Percentiles rank a stretch among this genome's conserved stretches.
Evolutionary conservation across 2,797 vertebrate species (phyloP).

Genomic region (Rhabdophis nuchalis): DNA sequence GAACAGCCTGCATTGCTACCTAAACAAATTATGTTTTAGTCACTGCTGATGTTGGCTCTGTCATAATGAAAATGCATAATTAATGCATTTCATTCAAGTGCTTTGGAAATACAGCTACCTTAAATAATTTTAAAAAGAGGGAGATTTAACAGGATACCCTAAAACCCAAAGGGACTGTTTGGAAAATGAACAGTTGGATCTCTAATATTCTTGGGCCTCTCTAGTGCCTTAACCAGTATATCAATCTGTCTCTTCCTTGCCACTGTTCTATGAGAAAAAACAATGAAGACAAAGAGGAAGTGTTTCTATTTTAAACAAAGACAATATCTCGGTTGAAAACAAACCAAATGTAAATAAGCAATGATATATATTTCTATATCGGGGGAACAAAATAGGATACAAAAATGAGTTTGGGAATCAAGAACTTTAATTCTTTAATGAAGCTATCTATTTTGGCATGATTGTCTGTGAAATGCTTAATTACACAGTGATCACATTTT

Average conservation of each 20-base stretch:
- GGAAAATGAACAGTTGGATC: constrained; percentile 34
- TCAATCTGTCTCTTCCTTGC: constrained; percentile 57
- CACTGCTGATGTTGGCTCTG: constrained; percentile 68
- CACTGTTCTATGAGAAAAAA: constrained; percentile 47
- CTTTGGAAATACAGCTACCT: constrained; percentile 65
- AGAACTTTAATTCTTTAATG: neutral
- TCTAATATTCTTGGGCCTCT: constrained; percentile 24
- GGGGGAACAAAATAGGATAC: neutral
- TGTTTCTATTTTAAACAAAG: constrained; percentile 32
- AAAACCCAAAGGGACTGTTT: constrained; percentile 11
- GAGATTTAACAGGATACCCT: constrained; percentile 43
- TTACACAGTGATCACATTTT: neutral
- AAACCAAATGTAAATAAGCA: constrained; percentile 4
- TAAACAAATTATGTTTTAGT: constrained; percentile 74
- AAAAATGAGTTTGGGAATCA: neutral
- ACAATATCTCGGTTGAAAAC: constrained; percentile 31
- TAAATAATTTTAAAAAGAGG: constrained; percentile 60
- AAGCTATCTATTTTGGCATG: neutral
- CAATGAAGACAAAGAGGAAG: constrained; percentile 28
- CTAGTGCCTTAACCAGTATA: constrained; percentile 31
- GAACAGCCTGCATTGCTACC: constrained; percentile 67
- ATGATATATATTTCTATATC: neutral
- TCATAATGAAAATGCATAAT: constrained; percentile 74
- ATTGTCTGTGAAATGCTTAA: neutral
- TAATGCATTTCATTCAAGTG: constrained; percentile 67